Base-by-base conservation (phyloP, 1,140 invertebrate species). In the Pteromalus puparum region DNA sequence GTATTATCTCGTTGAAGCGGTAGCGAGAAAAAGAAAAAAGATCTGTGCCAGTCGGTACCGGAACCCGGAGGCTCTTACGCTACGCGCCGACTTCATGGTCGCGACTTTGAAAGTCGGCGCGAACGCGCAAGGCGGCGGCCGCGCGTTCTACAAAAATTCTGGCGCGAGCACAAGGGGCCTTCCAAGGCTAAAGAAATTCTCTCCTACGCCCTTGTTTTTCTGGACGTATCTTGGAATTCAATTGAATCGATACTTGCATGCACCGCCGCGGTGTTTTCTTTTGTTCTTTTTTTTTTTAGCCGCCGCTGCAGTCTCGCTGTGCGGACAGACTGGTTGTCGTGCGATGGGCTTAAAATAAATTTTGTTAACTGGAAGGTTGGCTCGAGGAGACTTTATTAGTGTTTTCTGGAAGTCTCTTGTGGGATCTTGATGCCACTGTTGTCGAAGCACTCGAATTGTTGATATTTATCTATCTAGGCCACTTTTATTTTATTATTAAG, bases 101-200 rank as follows among this genome's bases (percentile, higher is more conserved):
- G 79, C 83, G 83, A 81, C 83, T 85, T 85, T 85, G 78, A 85
- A 85, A 85, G 83, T 85, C 38, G 21, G 73, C 2, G 28, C 30
- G 72, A 10, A 7, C 65, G 26, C 65, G 30, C 30, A 34, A 34
- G 26, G 18, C 28, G 65, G 74, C 74, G 81, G 18, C 48, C 28
- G 68, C 30, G 46, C 30, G 75, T 18, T 77, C 24, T 67, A 78
- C 67, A 78, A 77, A 83, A 83, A 77, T 83, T 42, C 76, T 24
- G 76, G 67, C 68, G 46, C 13, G 48, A 46, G 82, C 78, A 12
- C 24, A 15, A 30, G 21, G 30, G 38, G 67, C 46, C 34, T 26
- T 1, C 68, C 83, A 81, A 85, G 83, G 83, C 79, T 30, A 76
- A 85, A 85, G 83, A 85, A 85, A 85, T 85, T 85, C 83, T 85